Evolutionary conservation across 2,888 invertebrate species (phyloP).

Genomic region (Podabrus alpinus): DNA sequence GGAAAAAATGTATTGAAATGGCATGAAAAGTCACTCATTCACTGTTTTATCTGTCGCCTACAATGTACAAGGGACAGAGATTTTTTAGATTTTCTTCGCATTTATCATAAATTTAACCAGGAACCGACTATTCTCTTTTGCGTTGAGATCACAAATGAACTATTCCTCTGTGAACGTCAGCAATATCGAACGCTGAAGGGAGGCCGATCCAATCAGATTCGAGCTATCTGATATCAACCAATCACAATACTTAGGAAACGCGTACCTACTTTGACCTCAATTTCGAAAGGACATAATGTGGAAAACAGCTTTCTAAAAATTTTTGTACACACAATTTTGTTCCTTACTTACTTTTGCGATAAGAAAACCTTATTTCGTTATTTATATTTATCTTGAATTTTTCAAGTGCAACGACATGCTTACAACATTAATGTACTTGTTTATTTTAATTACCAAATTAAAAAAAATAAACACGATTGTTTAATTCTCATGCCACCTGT

Average conservation of each 20-base stretch:
- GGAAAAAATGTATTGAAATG: conserved; percentile 55
- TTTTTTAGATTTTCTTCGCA: conserved; percentile 52
- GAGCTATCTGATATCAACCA: conserved; percentile 36
- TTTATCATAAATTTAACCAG: conserved; percentile 47
- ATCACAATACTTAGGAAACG: conserved; percentile 31
- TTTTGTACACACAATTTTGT: background rate
- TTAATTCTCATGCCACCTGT: background rate
- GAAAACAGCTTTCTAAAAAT: background rate
- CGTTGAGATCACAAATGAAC: conserved; percentile 57
- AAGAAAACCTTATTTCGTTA: background rate
- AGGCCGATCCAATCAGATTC: conserved; percentile 42
- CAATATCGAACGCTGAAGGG: conserved; percentile 43
- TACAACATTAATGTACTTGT: too few relatives aligned
- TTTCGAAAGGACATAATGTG: conserved; percentile 17
- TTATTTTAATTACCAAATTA: background rate
- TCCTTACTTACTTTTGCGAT: too few relatives aligned
- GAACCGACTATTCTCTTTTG: conserved; percentile 56
- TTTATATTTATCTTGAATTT: background rate
- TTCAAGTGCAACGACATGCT: background rate
- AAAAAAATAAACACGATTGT: background rate
- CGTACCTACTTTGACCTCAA: conserved; percentile 1
- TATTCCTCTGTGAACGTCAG: conserved; percentile 45
- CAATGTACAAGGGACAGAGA: conserved; percentile 53
- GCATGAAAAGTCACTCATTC: conserved; percentile 57
- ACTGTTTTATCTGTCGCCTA: conserved; percentile 55